A percentile compares a stretch with the other conserved stretches of the same genome.
Conservation (phyloP, 2,888 invertebrate species). For the Scrobipalpa costella region DNA sequence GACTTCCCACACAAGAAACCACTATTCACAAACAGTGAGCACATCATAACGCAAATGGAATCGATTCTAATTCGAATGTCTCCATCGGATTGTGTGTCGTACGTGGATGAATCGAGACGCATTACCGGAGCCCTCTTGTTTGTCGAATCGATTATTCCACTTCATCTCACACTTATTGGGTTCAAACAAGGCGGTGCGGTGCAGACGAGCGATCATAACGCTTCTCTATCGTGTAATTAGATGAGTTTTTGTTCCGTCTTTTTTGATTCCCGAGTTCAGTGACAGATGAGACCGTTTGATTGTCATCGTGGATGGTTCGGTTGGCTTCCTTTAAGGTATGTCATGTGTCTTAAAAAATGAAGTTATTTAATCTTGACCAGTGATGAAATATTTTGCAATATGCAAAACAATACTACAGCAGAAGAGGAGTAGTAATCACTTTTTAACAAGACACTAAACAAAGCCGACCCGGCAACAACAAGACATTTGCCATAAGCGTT, state of each 20-base stretch:
- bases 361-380: not conserved
- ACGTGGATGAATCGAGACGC: constrained; percentile 53
- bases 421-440: not conserved
- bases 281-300: constrained; percentile 26
- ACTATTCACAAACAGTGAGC: constrained; percentile 39
- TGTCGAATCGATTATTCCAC: constrained; percentile 78
- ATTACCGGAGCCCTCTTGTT: constrained; percentile 66
- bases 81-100: constrained; percentile 50
- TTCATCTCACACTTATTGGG: constrained; percentile 75
- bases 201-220: constrained; percentile 42
- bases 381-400: not conserved
- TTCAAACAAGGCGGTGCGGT: constrained; percentile 29
- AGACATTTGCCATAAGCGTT: constrained; percentile 9
- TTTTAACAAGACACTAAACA: not conserved
- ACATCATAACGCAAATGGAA: constrained; percentile 49
- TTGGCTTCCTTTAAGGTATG: not conserved
- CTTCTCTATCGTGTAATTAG: constrained; percentile 47
- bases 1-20: constrained; percentile 4
- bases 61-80: constrained; percentile 58
- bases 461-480: constrained; percentile 3
- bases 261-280: constrained; percentile 32
- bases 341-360: constrained; percentile 3
- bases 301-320: constrained; percentile 20
- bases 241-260: constrained; percentile 37
- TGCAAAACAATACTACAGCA: not conserved